These are phyloP conservation scores for Rhipidura dahli DNA, from an alignment of 2,113 vertebrate species.

Conservation along the genomic window DNA sequence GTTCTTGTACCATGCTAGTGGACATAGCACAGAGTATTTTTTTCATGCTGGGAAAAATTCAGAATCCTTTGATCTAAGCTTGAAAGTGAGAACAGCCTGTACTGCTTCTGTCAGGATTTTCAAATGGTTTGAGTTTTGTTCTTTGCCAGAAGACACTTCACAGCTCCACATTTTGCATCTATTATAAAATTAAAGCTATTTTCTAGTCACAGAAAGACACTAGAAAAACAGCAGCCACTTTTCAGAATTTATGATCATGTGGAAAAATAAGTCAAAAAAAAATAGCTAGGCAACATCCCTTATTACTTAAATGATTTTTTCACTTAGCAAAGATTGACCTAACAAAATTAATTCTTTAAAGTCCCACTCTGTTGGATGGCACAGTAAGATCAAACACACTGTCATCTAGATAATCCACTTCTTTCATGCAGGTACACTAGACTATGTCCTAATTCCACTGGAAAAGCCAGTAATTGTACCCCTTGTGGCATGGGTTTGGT, in stretches of 20 bases:
- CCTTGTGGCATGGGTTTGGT: rapidly evolving
- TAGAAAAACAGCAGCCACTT: background rate
- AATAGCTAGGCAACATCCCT: background rate
- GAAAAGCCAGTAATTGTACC: background rate
- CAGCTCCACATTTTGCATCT: background rate
- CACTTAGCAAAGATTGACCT: background rate
- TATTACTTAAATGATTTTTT: background rate
- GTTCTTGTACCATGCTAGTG: background rate
- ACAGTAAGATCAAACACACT: background rate
- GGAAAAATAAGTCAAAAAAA: background rate
- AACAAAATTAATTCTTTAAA: background rate
- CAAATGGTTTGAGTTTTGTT: background rate
- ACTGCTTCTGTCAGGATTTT: background rate
- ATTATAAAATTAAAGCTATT: background rate
- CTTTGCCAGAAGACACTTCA: background rate
- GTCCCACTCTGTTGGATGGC: background rate
- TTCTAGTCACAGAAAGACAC: background rate
- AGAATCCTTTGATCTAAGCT: background rate
- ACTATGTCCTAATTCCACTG: background rate
- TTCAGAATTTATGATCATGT: background rate
- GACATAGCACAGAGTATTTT: background rate
- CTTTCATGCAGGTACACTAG: background rate
- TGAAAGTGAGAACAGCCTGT: background rate
- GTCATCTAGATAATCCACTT: background rate
- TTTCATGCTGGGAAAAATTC: background rate